Base-by-base conservation (phyloP, 2,888 invertebrate genomes). In the Masnerella sp. region DNA sequence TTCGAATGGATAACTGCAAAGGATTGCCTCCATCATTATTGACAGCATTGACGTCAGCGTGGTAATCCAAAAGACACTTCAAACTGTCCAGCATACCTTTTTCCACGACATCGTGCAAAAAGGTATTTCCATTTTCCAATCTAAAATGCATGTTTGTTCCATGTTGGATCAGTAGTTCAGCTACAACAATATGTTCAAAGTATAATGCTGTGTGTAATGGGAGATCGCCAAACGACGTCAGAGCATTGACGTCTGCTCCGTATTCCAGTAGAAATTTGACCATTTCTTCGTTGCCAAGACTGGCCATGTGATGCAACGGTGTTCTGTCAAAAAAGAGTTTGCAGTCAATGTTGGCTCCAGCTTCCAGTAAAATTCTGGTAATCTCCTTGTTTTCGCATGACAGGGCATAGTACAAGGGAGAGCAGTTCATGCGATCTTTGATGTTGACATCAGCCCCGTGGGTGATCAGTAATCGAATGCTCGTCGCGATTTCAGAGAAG, bases 1-100 rank as follows among this genome's bases (percentile, higher is more conserved):
- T 22, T 7, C 22, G 3, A 3, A 22, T 3, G 4, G 22, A 22
- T 5, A 22, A 7, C 22, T 22, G 22, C 25, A 25, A 25, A 25
- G 25, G 5, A 25, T 4, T 25, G 4, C 4, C 4, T 5, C 25
- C 25, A 5, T 25, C 25, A 25, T 25, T 7, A 25, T 25, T 25
- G 7, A 25, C 25, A 11, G 30, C 5, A 30, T 56, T 56, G 2
- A 56, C 42, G 5, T 42, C 28, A 5, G 56, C 56, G 17, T 36
- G 42, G 3, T 22, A 22, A 11, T 42, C n/a, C 3, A 56, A 7
- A 2, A 56, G 11, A 1, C 40, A 15, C n/a, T 30, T 9, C 5
- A 56, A 4, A 5, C 25, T 7, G 4, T 25, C 7, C 5, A 25
- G 4, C 25, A 7, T 25, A 7, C 7, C 7, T 25, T 25, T 4